Base-by-base conservation (phyloP, 2,113 vertebrate species). In the Muscicapa adusta region DNA sequence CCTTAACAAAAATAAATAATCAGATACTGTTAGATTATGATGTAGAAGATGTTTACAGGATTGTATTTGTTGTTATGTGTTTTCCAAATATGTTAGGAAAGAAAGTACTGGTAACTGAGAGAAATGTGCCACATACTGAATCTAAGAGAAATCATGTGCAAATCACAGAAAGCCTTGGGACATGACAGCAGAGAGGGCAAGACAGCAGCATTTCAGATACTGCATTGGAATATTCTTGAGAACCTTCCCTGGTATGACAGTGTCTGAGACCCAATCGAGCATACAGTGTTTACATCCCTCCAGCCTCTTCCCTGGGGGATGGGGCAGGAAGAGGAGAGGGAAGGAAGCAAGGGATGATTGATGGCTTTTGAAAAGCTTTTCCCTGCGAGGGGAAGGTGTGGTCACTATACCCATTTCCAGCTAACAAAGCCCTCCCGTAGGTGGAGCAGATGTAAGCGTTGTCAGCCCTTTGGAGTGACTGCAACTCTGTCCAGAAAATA, bases 221-320 rank as follows among this genome's bases (percentile, higher is more conserved):
- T 84, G 87, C 67, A 88, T 77, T 68, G 66, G 65, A 88, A 86
- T 92, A 93, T 65, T 82, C 66, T 58, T 57, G 78, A 88, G 85
- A 91, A 86, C 53, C 29, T 96, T 89, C 58, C 65, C 60, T 50
- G 65, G 17, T 56, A 36, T 77, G 67, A 94, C 68, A 86, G 66
- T 68, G 85, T 79, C 62, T 60, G 78, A 88, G 81, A 70, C 68
- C 78, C 45, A 50, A 5, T 65, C 9, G 9, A 80, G 89, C 71
- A 56, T 65, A 28, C 1, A 91, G 75, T 74, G 71, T 89, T 89
- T 95, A 88, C 57, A 92, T 93, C 92, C 72, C 60, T 89, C 53
- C 63, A 85, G 72, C 81, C 81, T 96, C 40, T 96, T 94, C 95
- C 84, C 84, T 78, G 72, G 85, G 89, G 91, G 73, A 68, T 90